Base-by-base conservation (phyloP, 2,888 invertebrate genomes). In the Noctua comes region DNA sequence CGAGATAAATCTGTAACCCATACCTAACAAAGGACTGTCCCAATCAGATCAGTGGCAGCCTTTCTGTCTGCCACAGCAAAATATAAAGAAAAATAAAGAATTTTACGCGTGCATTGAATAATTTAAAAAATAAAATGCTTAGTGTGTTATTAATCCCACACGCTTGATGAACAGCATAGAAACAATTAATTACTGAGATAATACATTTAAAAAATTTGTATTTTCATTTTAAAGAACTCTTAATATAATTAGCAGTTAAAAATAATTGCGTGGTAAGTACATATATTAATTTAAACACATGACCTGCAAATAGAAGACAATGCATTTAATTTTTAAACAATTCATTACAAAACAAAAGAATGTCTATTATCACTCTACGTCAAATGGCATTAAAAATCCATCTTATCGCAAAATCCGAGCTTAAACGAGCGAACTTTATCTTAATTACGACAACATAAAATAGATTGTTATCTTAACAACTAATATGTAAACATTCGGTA, bases 401-500 rank as follows among this genome's bases (percentile, higher is more conserved):
- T 66, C 1, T 21, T 75, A 80, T 48, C 82, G 27, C 36, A 5
- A 57, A 81, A 74, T 66, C 43, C 75, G 27, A 75, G 80, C 43
- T 18, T 21, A 64, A 4, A 48, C 27, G 18, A 5, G 11, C 57
- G 31, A 73, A 51, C 36, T 75, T 46, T 64, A 76, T 74, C 81
- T 3, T 66, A 43, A 66, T 68, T 81, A 51, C 36, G 59, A 75
- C 59, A 48, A 18, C 64, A 31, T n/a, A 31, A 18, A 76, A 48
- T 64, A 76, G 31, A 82, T 64, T 40, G 40, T 0, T 68, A 82
- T 82, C 76, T 18, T 64, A 31, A 31, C n/a, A 54, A 54, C 1
- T 64, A 68, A 21, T 64, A 64, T 16, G 68, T 82, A 80, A 82
- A 80, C 82, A 76, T 62, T 46, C 46, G 16, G 68, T 76, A 62